These are phyloP conservation scores for Micromussa lordhowensis DNA, from an alignment of 92 coral and sea anemone genomes.

Conservation along the genomic window DNA sequence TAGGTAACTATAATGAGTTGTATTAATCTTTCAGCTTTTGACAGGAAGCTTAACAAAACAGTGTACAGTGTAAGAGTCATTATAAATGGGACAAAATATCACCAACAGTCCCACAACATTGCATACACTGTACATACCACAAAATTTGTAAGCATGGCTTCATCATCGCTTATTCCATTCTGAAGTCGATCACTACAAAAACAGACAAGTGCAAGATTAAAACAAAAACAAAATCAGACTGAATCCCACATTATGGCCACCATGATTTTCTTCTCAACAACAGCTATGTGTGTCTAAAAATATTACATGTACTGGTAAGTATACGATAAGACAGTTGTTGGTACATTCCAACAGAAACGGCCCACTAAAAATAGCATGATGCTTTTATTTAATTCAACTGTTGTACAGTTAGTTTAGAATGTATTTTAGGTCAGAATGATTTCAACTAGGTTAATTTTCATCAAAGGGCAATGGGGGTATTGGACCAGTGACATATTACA, in stretches of 20 bases:
- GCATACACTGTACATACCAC: constrained; percentile 56
- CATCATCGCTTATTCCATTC: constrained; percentile 71
- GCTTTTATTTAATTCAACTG: too few species aligned
- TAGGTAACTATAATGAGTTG: neutral
- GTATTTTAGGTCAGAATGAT: too few species aligned
- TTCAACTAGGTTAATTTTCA: too few species aligned
- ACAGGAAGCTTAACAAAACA: neutral
- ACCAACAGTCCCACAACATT: neutral
- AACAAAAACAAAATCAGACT: neutral
- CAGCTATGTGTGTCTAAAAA: neutral
- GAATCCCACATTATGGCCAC: neutral
- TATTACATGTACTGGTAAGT: too few species aligned
- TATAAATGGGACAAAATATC: neutral
- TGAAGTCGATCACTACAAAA: constrained; percentile 84
- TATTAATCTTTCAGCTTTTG: neutral
- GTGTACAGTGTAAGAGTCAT: neutral
- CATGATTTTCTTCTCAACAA: neutral
- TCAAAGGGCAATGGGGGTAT: too few species aligned
- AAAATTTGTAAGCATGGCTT: constrained; percentile 72
- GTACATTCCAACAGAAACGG: too few species aligned
- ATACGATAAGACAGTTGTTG: too few species aligned
- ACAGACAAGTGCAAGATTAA: neutral
- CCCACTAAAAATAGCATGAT: too few species aligned
- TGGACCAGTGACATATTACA: too few species aligned
- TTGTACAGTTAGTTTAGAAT: too few species aligned